Evolutionary conservation across 2,797 vertebrate genomes (phyloP).

Genomic region (Manis javanica): DNA sequence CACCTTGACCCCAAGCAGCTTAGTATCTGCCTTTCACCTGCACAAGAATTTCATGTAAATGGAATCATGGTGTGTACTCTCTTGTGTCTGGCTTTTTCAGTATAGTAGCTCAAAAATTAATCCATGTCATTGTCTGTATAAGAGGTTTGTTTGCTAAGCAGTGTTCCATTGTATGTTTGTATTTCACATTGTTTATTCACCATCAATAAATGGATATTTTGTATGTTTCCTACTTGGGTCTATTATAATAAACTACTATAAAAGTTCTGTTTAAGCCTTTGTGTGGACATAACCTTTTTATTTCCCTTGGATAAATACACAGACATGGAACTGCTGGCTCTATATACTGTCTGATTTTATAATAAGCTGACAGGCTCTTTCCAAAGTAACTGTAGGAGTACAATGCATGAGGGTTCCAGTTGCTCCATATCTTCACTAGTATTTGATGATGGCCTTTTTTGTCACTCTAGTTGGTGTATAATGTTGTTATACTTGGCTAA

Average conservation of each 20-base stretch:
- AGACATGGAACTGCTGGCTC: neutral
- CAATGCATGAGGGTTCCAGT: neutral
- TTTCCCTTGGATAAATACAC: neutral
- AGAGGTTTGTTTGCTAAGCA: neutral
- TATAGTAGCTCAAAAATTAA: no score
- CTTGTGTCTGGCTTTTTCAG: neutral
- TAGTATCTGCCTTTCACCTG: neutral
- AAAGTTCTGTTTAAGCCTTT: neutral
- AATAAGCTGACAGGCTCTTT: neutral
- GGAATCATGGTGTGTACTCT: neutral
- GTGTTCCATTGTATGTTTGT: fast-evolving
- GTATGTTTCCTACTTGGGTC: neutral
- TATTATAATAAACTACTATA: neutral
- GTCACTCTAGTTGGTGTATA: neutral
- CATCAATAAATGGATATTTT: no score
- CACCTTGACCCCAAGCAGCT: neutral
- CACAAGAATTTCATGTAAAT: neutral
- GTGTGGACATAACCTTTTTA: neutral
- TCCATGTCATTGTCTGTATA: neutral
- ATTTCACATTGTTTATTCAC: neutral
- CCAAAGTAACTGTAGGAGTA: no score
- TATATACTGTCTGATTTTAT: neutral
- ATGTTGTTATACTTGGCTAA: neutral
- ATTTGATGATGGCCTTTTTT: neutral
- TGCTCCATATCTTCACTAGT: neutral